Percentiles rank a stretch among this genome's conserved stretches.
Evolutionary conservation across 1,140 invertebrate species (phyloP).

Genomic region (Bactericera cockerelli): DNA sequence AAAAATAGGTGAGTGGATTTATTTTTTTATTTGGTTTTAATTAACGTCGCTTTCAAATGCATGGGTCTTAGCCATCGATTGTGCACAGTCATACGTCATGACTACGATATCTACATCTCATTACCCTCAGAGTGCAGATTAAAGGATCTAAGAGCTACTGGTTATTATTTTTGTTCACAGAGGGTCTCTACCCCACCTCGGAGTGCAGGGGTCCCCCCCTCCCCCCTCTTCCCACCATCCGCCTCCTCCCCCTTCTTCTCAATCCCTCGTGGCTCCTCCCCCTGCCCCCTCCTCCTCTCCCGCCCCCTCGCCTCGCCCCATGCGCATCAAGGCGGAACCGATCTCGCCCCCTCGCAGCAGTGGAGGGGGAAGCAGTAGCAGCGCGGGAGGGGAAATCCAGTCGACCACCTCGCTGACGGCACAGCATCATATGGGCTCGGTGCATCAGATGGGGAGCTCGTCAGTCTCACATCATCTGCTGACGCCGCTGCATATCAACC

Average conservation of each 20-base stretch:
- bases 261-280: slow-evolving; percentile 6
- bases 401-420: not conserved
- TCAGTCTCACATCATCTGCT: slow-evolving; percentile 23
- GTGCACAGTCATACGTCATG: no score
- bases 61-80: no score
- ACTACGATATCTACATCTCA: no score
- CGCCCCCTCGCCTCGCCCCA: slow-evolving; percentile 61
- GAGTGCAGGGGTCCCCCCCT: slow-evolving; percentile 68
- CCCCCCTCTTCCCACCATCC: slow-evolving; percentile 36
- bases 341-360: slow-evolving; percentile 57
- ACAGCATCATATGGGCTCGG: no score
- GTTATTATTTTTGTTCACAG: no score
- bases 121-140: no score
- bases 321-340: slow-evolving; percentile 89
- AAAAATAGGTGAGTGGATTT: no score
- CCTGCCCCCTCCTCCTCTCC: slow-evolving; percentile 59
- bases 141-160: no score
- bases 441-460: no score
- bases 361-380: not conserved
- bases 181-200: slow-evolving; percentile 59
- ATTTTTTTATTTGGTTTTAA: no score
- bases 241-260: slow-evolving; percentile 20
- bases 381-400: not conserved
- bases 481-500: slow-evolving; percentile 47
- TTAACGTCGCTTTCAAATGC: no score